These are phyloP conservation scores for Heliconius nattereri DNA, from an alignment of 1,140 invertebrate genomes.

Conservation along the genomic window DNA sequence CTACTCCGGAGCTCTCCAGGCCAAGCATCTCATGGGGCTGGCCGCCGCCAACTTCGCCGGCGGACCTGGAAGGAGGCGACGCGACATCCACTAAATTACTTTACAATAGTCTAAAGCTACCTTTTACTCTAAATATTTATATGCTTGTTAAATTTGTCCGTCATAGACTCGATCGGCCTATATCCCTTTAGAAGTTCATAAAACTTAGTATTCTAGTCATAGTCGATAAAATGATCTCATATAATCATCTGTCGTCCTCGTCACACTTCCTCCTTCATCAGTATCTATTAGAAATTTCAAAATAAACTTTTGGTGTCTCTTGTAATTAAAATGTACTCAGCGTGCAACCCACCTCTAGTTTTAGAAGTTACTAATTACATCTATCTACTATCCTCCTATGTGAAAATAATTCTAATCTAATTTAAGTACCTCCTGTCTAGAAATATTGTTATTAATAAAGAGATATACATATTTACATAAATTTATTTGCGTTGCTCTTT, in stretches of 20 bases:
- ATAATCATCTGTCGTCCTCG: not conserved
- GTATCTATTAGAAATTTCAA: not conserved
- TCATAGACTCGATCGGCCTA: constrained; percentile 39
- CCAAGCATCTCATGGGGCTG: constrained; percentile 94
- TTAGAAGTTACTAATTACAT: constrained; percentile 21
- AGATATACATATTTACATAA: constrained; percentile 73
- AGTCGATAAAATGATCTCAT: not conserved
- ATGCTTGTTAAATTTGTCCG: constrained; percentile 34
- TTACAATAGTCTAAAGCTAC: constrained; percentile 29
- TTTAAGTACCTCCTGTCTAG: constrained; percentile 73
- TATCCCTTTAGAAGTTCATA: constrained; percentile 13
- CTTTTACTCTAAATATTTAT: constrained; percentile 29
- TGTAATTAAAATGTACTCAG: not conserved
- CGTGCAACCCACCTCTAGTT: not conserved
- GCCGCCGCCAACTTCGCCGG: constrained; percentile 93
- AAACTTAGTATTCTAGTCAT: constrained; percentile 1
- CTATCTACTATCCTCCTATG: constrained; percentile 44
- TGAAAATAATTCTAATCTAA: constrained; percentile 55
- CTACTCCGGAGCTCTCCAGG: constrained; percentile 93
- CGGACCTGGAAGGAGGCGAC: constrained; percentile 91
- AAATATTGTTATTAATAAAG: constrained; percentile 75
- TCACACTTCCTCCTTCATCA: not conserved
- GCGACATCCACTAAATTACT: constrained; percentile 77
- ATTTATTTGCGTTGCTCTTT: constrained; percentile 42
- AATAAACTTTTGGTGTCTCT: not conserved